Evolutionary conservation across 2,113 vertebrate species (phyloP), one percentile per base, ranked within the genome.

Genomic region (Paedocypris sp.): DNA sequence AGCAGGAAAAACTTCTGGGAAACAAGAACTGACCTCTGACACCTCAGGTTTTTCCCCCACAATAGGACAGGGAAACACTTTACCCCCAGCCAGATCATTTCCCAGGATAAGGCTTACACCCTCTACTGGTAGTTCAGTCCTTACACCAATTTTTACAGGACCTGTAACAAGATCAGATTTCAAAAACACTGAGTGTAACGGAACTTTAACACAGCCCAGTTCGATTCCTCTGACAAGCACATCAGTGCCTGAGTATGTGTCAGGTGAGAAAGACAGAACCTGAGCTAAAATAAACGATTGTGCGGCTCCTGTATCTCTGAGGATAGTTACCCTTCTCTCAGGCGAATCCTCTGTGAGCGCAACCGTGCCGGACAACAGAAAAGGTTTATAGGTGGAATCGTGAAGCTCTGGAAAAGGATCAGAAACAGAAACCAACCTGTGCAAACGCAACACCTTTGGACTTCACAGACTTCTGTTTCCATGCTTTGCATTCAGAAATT

Each of bases 1-100:
- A n/a, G n/a, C n/a, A n/a, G n/a, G n/a, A n/a, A n/a, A 31, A 10
- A 31, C 29, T 6, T 5, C 29, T 6, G 29, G 29, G 29, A 31
- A 31, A 31, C 29, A 31, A 6, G 20, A 4, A 28, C 3, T 6
- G 5, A 8, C 6, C 13, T 7, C 13, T 9, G 1, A 19, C 22
- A 10, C 7, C 4, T 16, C 18, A 11, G 53, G 42, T 10, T 2
- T 58, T 4, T 49, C 43, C 19, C 25, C 23, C 3, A 66, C 29
- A 13, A 38, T 9, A 1, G 11, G 32, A 23, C 15, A 15, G 4
- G 56, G 26, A 3, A 16, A 19, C 5, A 60, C 48, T 19, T 53
- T 60, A 13, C n/a, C 48, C 8, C 41, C 29, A 8, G 41, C 38
- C 3, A 62, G 19, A 10, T 62, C 58, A 54, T 54, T 67, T 3